These are phyloP conservation scores for Stercorarius parasiticus DNA, from an alignment of 2,113 vertebrate genomes.

Conservation along the genomic window DNA sequence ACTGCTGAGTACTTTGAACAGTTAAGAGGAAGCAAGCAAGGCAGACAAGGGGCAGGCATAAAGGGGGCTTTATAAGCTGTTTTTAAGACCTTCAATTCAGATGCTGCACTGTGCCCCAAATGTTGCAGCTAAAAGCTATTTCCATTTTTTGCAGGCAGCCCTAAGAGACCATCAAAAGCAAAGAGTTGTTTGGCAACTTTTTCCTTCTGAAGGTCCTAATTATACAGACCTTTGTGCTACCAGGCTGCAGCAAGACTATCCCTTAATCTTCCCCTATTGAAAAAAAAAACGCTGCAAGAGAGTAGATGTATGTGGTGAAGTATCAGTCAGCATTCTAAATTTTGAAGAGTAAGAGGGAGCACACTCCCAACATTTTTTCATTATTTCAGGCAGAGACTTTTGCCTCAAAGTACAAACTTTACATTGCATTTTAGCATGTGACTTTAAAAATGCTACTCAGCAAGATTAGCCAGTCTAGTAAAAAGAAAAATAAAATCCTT, in stretches of 20 bases:
- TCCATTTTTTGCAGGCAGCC: constrained; percentile 37
- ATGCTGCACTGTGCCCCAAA: constrained; percentile 7
- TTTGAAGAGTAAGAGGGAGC: not conserved
- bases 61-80: constrained; percentile 40
- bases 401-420: not conserved
- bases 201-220: constrained; percentile 10
- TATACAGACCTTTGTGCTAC: constrained; percentile 2
- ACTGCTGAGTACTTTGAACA: constrained; percentile 3
- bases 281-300: not conserved
- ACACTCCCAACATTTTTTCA: not conserved
- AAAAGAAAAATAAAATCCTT: not conserved
- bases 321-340: not conserved
- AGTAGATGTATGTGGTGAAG: not conserved
- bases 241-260: not conserved
- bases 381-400: not conserved
- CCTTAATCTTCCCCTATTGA: not conserved
- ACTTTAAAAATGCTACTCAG: not conserved
- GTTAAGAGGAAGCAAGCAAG: constrained; percentile 17
- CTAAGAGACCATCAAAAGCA: not conserved
- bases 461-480: not conserved
- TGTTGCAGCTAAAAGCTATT: constrained; percentile 51
- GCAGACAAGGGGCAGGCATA: constrained; percentile 3
- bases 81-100: constrained; percentile 37
- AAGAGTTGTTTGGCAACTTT: not conserved
- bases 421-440: not conserved